Conservation (phyloP, 2,888 invertebrate species). For the Nomada fabriciana region DNA sequence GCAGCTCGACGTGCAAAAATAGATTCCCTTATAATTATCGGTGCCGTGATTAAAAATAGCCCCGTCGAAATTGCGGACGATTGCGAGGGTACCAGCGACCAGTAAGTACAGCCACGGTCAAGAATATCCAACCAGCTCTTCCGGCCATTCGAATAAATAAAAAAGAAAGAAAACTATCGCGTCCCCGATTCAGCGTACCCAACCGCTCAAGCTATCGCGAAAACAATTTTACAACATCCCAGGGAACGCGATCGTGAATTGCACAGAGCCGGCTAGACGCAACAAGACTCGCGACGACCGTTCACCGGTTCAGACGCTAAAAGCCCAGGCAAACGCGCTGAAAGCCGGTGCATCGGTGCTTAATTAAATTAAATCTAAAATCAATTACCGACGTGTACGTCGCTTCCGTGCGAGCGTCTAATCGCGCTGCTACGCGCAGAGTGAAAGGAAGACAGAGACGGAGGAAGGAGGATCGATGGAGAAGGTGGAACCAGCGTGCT, state of each 20-base stretch:
- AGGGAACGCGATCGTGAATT: constrained; percentile 30
- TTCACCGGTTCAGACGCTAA: constrained; percentile 23
- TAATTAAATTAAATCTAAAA: constrained; percentile 70
- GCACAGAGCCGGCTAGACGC: constrained; percentile 10
- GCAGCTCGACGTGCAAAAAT: background rate
- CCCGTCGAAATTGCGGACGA: background rate
- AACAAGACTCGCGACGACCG: constrained; percentile 29
- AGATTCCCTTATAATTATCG: constrained; percentile 8
- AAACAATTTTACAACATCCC: constrained; percentile 45
- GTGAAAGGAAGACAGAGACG: background rate
- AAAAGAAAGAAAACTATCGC: no score
- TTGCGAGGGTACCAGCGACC: background rate
- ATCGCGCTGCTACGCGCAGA: constrained; percentile 25
- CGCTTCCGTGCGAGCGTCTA: constrained; percentile 55
- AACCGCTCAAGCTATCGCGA: background rate
- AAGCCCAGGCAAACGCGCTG: constrained; percentile 49
- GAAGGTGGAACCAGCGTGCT: background rate
- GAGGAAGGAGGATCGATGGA: constrained; percentile 15
- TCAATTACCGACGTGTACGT: constrained; percentile 61
- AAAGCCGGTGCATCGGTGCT: constrained; percentile 54
- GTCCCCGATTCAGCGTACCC: background rate
- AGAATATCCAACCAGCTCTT: background rate
- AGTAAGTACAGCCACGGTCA: background rate
- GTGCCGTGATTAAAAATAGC: background rate
- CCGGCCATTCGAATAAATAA: background rate